Base-by-base conservation (phyloP, 2,113 vertebrate species). In the Pseudorasbora parva region DNA sequence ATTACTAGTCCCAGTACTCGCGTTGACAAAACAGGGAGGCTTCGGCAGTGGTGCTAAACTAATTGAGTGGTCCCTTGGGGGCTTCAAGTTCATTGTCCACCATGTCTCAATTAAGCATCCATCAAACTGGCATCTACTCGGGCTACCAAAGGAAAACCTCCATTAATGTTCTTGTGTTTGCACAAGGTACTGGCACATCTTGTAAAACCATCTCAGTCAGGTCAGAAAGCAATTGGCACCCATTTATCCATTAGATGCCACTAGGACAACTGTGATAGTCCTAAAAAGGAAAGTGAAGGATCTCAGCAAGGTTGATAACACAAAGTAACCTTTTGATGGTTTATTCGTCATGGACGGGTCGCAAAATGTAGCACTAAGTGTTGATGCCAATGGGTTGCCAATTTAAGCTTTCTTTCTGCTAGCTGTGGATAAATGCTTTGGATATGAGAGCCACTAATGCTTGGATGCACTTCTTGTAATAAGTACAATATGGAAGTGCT, bases 101-200 rank as follows among this genome's bases (percentile, higher is more conserved):
- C 91, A 88, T 89, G 85, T 91, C 88, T 89, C 90, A 91, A 92
- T 91, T 90, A 92, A 92, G 91, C 89, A 92, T 88, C 77, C 80
- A 86, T 83, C 54, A 87, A 79, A 85, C 43, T 37, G 75, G 43
- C 23, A 43, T 69, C 51, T n/a, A 51, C n/a, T 7, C 5, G 37
- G n/a, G 37, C 37, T 41, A 81, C 27, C 74, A 71, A 27, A 51
- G 51, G 8, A 49, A 15, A n/a, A 4, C 81, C 64, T 27, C 82
- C 82, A 74, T 17, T 37, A 3, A 60, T 17, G 30, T 66, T 66
- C 62, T 66, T 37, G 14, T 19, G 15, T 21, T 2, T 54, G 51
- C 19, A 8, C 51, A 54, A 54, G 51, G 2, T 54, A 19, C 6
- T 19, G 51, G 17, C 51, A 54, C 51, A 19, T 54, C 6, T 54